A percentile compares a stretch with the other conserved stretches of the same genome.
These are phyloP conservation scores for Embiotoca jacksoni DNA, from an alignment of 2,113 vertebrate genomes.

Conservation along the genomic window DNA sequence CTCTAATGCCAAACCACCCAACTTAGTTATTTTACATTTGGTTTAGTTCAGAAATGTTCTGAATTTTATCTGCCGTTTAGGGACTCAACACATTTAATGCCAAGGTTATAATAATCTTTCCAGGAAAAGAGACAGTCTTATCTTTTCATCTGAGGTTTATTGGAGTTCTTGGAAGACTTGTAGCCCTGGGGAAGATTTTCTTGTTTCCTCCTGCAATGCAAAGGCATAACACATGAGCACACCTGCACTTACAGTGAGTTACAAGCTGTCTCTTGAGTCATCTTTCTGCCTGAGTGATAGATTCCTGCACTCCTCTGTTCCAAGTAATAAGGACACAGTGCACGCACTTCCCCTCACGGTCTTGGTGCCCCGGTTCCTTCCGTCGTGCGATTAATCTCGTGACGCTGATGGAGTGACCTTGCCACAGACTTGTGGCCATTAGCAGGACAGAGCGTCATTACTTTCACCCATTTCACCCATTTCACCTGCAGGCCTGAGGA, in stretches of 20 bases:
- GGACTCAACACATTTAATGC: constrained; percentile 29
- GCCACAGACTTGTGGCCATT: constrained; percentile 3
- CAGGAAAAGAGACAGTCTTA: constrained; percentile 34
- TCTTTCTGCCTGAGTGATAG: neutral
- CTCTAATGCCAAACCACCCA: neutral
- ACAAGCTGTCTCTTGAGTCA: neutral
- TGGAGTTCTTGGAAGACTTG: constrained; percentile 32
- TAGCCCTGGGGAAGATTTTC: constrained; percentile 19
- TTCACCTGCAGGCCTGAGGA: constrained; percentile 3
- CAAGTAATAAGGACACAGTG: neutral
- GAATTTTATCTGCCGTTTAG: constrained; percentile 59
- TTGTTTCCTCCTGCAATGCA: constrained; percentile 25
- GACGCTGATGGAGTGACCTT: constrained; percentile 27
- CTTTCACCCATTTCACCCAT: too few species aligned
- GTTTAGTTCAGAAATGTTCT: constrained; percentile 67
- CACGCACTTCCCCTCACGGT: neutral
- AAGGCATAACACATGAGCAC: neutral
- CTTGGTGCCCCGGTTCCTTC: constrained; percentile 2
- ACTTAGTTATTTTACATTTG: constrained; percentile 62
- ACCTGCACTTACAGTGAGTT: neutral
- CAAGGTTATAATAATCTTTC: constrained; percentile 61
- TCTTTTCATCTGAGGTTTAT: neutral
- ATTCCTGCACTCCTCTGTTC: neutral
- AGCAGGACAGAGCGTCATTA: constrained; percentile 16
- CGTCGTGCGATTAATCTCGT: constrained; percentile 33